Evolutionary conservation across 2,113 vertebrate species (phyloP), one percentile per base, ranked within the genome.

Genomic region (Hassar affinis): DNA sequence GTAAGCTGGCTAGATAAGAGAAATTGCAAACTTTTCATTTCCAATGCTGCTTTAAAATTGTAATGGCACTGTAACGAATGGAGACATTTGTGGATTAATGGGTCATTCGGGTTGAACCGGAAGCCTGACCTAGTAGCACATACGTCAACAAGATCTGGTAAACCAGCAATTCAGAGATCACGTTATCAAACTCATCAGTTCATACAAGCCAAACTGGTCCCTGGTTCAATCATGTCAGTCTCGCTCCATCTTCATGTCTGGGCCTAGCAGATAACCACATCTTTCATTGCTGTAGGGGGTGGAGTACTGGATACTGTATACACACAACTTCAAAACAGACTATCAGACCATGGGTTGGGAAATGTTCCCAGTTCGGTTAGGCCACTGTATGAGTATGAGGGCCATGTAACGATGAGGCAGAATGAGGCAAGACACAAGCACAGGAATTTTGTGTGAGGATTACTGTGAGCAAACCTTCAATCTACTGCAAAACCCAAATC

Each of bases 131-230:
- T 69, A 66, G 30, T 71, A 54, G 59, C 61, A 22, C 49, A 72
- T 47, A 18, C 54, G 27, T 81, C 76, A 85, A 85, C 57, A 76
- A 30, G n/a, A 82, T 45, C 54, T 25, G 79, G 77, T 66, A 82
- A 85, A 85, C 51, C 42, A 57, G 42, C 42, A 45, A n/a, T 78
- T 78, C 72, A 78, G 56, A 81, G 71, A 81, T 79, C 78, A 81
- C 68, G 52, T 78, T 56, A 87, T 85, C 78, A 57, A 56, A 42
- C n/a, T 64, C 54, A 47, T 72, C 59, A 20, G 61, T 80, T 80
- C 83, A n/a, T 62, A 79, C 57, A 82, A 85, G 83, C 57, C 68
- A 80, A 83, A 81, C 45, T n/a, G n/a, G 51, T 80, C 81, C 49
- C 33, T 22, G 14, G 10, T 20, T 75, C 77, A 83, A 80, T 87